Conservation (phyloP, 2,888 invertebrate species). For the Heliconius ismenius region DNA sequence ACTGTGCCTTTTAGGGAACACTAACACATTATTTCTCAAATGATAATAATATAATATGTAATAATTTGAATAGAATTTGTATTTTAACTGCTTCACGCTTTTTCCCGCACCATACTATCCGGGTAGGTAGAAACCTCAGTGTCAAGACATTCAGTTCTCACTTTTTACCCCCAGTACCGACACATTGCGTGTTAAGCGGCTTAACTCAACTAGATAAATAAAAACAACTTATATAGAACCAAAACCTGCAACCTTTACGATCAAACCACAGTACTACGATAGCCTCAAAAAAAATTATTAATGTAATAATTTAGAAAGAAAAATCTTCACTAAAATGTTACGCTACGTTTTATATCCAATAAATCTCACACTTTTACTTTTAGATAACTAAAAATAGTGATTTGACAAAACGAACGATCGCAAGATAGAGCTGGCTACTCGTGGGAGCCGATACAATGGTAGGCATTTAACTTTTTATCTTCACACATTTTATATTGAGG, state of each 20-base stretch:
- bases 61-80: too few relatives aligned
- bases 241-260: not conserved
- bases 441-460: slow-evolving; percentile 44
- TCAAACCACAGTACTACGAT: not conserved
- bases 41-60: too few relatives aligned
- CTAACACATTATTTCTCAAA: too few relatives aligned
- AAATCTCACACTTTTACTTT: slow-evolving; percentile 68
- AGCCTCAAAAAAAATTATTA: not conserved
- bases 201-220: too few relatives aligned
- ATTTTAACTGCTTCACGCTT: too few relatives aligned
- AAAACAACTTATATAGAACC: too few relatives aligned
- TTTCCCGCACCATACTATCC: too few relatives aligned
- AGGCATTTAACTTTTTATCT: slow-evolving; percentile 2
- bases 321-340: not conserved
- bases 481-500: not conserved
- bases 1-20: too few relatives aligned
- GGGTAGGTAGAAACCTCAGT: too few relatives aligned
- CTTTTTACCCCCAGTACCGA: too few relatives aligned
- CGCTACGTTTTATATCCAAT: slow-evolving; percentile 24
- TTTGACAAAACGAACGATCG: slow-evolving; percentile 57
- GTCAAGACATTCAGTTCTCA: too few relatives aligned
- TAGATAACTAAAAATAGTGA: slow-evolving; percentile 61
- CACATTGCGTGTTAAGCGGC: too few relatives aligned
- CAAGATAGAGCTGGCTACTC: slow-evolving; percentile 43
- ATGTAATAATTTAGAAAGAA: slow-evolving; percentile 6